phyloP scores from a whole-genome alignment of 2,113 vertebrate genomes.

The Trochalopteron elliotii region DNA sequence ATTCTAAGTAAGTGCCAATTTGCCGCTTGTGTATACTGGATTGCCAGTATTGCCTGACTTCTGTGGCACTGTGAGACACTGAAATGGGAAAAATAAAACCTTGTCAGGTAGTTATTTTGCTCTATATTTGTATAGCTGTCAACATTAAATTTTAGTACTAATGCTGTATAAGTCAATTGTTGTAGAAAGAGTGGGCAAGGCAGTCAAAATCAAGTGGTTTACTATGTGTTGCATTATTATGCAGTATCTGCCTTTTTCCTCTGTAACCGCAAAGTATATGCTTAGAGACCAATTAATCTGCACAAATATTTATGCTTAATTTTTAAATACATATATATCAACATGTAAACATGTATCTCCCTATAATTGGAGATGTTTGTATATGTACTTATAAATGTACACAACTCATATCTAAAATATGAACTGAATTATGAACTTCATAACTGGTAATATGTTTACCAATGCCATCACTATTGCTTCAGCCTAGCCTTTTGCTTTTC shows the following conservation, averaged over 20 bases:
- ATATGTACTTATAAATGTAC: background rate
- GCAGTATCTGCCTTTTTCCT: background rate
- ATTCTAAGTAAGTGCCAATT: background rate
- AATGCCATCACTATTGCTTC: background rate
- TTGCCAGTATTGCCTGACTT: background rate
- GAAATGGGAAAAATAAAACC: background rate
- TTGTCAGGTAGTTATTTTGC: background rate
- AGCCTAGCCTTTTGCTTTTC: background rate
- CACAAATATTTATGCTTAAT: background rate
- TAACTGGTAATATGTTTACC: background rate
- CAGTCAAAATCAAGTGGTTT: background rate
- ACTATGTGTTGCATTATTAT: rapidly evolving
- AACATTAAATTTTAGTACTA: background rate
- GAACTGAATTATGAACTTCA: background rate
- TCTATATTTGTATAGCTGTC: background rate
- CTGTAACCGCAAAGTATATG: background rate
- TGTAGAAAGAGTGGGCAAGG: background rate
- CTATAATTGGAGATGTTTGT: background rate
- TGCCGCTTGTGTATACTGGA: background rate
- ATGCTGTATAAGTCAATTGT: background rate
- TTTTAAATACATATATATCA: background rate
- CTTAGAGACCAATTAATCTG: background rate
- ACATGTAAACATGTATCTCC: background rate
- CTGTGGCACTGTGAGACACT: background rate
- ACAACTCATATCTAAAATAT: background rate